Evolutionary conservation across 2,797 vertebrate genomes (phyloP), one percentile per base, ranked within the genome.

Genomic region (Neostethus bicornis): DNA sequence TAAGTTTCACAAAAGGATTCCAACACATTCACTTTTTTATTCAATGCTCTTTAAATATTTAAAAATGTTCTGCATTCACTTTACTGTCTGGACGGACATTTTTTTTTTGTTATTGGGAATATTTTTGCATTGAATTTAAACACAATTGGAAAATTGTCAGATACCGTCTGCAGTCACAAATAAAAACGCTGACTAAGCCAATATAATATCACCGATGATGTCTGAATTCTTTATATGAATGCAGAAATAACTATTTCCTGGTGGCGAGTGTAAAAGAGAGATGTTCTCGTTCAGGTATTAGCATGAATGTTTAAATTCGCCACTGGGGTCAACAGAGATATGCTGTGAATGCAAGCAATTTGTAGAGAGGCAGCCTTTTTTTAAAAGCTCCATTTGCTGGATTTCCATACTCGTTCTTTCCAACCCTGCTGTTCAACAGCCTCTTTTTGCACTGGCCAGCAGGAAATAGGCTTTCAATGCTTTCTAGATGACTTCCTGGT

Each of bases 401-500:
- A 85, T 84, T 82, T 78, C 77, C 79, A 77, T 77, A 74, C 71
- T 48, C 46, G n/a, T n/a, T n/a, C n/a, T n/a, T 51, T 66, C 73
- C 48, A 0, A 44, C 52, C 38, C 54, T 39, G 48, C 70, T 56
- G 29, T 49, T 66, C 53, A 35, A 5, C 75, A 49, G 5, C 54
- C 54, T 54, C 58, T 43, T 29, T 69, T 44, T 53, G 12, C 61
- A 53, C 53, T 48, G 50, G 70, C 69, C 74, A 46, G 65, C 86
- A 85, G 86, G 80, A 88, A 87, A 91, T 85, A 77, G 74, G 76
- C 81, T 82, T 90, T 88, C 73, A 77, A 49, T 65, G 79, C 75
- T 84, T 91, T 87, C 81, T 85, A 88, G 80, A 90, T 86, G 86
- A 89, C 83, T 87, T 82, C 87, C 86, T 86, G 84, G 86, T 86